These are phyloP conservation scores for Gallinago undulata DNA, from an alignment of 2,113 vertebrate genomes.

Conservation along the genomic window DNA sequence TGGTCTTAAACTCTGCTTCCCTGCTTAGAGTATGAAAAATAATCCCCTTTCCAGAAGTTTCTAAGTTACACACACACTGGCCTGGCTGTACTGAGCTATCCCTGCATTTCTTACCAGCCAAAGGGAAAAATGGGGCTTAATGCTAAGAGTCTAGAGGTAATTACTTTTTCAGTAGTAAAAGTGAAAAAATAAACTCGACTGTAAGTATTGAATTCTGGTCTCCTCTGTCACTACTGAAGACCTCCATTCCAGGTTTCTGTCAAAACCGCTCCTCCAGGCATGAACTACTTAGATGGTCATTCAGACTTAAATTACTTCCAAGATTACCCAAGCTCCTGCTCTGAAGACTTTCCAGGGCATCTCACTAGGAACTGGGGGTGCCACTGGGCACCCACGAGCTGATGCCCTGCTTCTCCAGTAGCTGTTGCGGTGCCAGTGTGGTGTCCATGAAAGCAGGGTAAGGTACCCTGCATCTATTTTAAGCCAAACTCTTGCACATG, in stretches of 20 bases:
- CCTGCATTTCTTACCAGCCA: not conserved
- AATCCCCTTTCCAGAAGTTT: not conserved
- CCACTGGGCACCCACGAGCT: not conserved
- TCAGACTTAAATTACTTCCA: not conserved
- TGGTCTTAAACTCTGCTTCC: not conserved
- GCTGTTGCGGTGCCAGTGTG: not conserved
- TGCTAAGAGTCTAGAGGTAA: not conserved
- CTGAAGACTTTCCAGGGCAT: not conserved
- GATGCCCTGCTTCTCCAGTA: not conserved
- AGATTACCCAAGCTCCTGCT: not conserved
- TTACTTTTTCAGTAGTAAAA: not conserved
- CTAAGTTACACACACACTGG: not conserved
- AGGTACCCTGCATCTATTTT: not conserved
- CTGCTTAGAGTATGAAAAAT: not conserved
- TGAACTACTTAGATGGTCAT: not conserved
- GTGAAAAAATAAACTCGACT: not conserved
- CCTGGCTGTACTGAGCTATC: not conserved
- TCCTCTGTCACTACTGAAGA: not conserved
- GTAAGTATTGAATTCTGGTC: not conserved
- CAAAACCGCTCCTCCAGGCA: not conserved
- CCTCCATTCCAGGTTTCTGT: not conserved
- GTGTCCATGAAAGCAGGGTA: not conserved
- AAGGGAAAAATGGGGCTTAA: not conserved
- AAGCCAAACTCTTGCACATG: not conserved
- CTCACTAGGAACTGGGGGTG: not conserved